A percentile compares a stretch with the other conserved stretches of the same genome.
These are phyloP conservation scores for Argyra leucocephala DNA, from an alignment of 2,888 invertebrate genomes.

Conservation along the genomic window DNA sequence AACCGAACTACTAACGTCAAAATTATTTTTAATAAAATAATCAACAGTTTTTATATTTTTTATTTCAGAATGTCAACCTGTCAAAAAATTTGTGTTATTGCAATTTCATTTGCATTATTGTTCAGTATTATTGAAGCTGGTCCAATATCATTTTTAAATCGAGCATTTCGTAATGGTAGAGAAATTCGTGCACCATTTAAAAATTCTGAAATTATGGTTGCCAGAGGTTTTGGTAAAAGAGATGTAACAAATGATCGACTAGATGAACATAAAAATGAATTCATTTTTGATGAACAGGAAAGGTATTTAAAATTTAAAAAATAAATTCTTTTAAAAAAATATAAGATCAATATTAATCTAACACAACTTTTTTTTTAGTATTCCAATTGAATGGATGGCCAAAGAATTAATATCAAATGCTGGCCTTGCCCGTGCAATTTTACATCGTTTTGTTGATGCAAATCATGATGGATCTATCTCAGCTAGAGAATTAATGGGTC, in stretches of 20 bases:
- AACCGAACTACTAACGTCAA: too few relatives aligned
- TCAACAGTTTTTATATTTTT: neutral
- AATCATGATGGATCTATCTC: conserved; percentile 27
- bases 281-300: conserved; percentile 20
- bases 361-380: conserved; percentile 18
- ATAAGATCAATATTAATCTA: too few relatives aligned
- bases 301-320: conserved; percentile 15
- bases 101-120: conserved; percentile 21
- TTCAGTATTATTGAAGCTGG: conserved; percentile 25
- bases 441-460: conserved; percentile 28
- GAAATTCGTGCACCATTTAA: conserved; percentile 29
- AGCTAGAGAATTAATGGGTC: conserved; percentile 25
- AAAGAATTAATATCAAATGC: conserved; percentile 27
- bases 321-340: neutral
- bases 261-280: conserved; percentile 17
- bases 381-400: conserved; percentile 28
- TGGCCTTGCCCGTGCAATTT: conserved; percentile 24
- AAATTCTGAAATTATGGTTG: conserved; percentile 29
- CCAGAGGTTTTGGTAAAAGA: conserved; percentile 32
- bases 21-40: too few relatives aligned
- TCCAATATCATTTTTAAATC: conserved; percentile 25
- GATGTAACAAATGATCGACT: conserved; percentile 17
- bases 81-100: conserved; percentile 17
- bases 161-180: conserved; percentile 26
- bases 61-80: conserved; percentile 24